A percentile compares a stretch with the other conserved stretches of the same genome.
phyloP scores from a whole-genome alignment of 1,140 invertebrate genomes.

The Drosophila tropicalis region DNA sequence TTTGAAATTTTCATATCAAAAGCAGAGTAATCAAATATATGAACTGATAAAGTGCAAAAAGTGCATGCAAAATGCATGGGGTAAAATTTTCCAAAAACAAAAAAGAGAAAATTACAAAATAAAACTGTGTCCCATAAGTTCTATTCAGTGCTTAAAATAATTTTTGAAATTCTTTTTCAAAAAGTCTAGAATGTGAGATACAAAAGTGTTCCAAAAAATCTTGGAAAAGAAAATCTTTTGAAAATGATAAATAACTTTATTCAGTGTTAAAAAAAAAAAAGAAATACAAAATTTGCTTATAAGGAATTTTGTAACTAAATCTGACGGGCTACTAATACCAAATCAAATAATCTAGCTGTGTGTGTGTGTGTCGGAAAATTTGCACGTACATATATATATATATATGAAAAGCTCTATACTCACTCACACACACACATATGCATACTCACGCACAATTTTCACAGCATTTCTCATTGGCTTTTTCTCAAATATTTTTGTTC shows the following conservation, averaged over 20 bases:
- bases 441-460: slow-evolving; percentile 69
- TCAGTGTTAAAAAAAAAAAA: slow-evolving; percentile 39
- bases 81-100: slow-evolving; percentile 6
- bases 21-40: slow-evolving; percentile 27
- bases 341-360: slow-evolving; percentile 5
- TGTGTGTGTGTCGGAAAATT: slow-evolving; percentile 50
- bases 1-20: neutral
- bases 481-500: slow-evolving; percentile 44
- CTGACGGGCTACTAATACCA: slow-evolving; percentile 53
- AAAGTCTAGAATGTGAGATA: slow-evolving; percentile 31
- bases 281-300: slow-evolving; percentile 69
- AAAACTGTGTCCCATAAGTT: slow-evolving; percentile 55
- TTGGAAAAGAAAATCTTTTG: neutral
- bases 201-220: slow-evolving; percentile 14
- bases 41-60: slow-evolving; percentile 48
- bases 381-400: slow-evolving; percentile 50
- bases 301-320: slow-evolving; percentile 83
- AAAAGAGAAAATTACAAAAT: slow-evolving; percentile 10
- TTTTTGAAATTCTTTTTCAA: neutral
- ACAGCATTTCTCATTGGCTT: slow-evolving; percentile 40
- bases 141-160: slow-evolving; percentile 56
- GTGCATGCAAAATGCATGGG: slow-evolving; percentile 56
- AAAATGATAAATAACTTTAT: slow-evolving; percentile 7
- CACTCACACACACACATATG: slow-evolving; percentile 43
- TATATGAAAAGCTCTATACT: slow-evolving; percentile 54